phyloP scores from a whole-genome alignment of 2,888 invertebrate species.

The Leptopilina drosophilae region DNA sequence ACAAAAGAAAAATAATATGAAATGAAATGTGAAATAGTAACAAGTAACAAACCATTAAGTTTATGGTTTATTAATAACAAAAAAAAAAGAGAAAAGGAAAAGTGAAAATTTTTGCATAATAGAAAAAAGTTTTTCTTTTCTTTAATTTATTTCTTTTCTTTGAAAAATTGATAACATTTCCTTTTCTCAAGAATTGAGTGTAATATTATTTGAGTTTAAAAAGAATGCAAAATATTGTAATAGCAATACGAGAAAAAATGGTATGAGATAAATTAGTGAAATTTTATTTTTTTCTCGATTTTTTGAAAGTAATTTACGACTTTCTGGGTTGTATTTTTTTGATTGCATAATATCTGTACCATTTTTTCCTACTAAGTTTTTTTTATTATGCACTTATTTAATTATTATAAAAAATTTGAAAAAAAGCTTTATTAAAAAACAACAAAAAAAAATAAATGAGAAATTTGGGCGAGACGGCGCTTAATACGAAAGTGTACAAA shows the following conservation, averaged over 20 bases:
- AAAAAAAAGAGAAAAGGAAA: neutral
- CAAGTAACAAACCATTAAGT: neutral
- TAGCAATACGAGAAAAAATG: constrained; percentile 39
- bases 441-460: neutral
- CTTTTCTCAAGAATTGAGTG: neutral
- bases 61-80: neutral
- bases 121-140: neutral
- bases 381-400: constrained; percentile 25
- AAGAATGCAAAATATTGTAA: constrained; percentile 2
- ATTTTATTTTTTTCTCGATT: neutral
- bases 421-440: neutral
- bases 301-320: neutral
- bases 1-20: neutral
- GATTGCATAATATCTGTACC: neutral
- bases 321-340: neutral
- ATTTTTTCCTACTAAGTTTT: constrained; percentile 30
- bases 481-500: constrained; percentile 56
- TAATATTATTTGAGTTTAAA: neutral
- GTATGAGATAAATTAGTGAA: constrained; percentile 29
- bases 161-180: neutral
- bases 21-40: neutral
- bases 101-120: neutral
- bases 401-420: neutral
- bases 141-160: neutral
- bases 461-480: neutral